A percentile compares a stretch with the other conserved stretches of the same genome.
Conservation (phyloP, 2,797 vertebrate genomes). For the Ammospiza maritima region DNA sequence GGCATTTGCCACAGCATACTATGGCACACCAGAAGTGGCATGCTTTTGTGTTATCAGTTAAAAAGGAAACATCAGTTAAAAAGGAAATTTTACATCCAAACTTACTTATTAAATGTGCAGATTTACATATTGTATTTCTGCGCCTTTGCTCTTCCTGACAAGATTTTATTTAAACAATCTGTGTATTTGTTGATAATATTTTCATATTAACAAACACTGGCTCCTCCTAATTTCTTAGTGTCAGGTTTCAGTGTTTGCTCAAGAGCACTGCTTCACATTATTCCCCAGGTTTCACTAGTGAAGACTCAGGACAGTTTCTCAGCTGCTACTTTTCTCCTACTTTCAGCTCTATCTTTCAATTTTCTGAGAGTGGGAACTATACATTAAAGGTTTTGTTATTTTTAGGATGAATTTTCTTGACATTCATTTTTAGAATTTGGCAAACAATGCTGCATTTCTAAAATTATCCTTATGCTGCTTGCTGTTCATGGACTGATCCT, state of each 20-base stretch:
- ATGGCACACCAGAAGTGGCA: neutral
- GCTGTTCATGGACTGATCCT: neutral
- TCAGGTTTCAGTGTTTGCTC: neutral
- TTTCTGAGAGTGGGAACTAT: neutral
- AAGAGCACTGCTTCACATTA: neutral
- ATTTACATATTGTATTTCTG: fast-evolving
- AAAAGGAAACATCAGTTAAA: neutral
- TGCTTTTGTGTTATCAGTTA: neutral
- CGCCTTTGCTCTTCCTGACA: neutral
- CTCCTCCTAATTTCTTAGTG: neutral
- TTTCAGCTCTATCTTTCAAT: neutral
- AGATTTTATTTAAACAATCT: neutral
- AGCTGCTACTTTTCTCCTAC: neutral
- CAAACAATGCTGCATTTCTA: neutral
- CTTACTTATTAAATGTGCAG: neutral
- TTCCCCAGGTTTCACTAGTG: neutral
- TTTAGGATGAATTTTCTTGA: neutral
- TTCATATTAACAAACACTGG: neutral
- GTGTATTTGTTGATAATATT: neutral
- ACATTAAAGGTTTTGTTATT: neutral
- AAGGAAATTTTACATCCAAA: neutral
- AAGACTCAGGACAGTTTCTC: neutral
- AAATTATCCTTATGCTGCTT: neutral
- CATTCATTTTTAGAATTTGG: neutral
- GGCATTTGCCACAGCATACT: neutral